A percentile compares a stretch with the other conserved stretches of the same genome.
phyloP scores from a whole-genome alignment of 2,113 vertebrate genomes.

The Rhadina sibilatrix region DNA sequence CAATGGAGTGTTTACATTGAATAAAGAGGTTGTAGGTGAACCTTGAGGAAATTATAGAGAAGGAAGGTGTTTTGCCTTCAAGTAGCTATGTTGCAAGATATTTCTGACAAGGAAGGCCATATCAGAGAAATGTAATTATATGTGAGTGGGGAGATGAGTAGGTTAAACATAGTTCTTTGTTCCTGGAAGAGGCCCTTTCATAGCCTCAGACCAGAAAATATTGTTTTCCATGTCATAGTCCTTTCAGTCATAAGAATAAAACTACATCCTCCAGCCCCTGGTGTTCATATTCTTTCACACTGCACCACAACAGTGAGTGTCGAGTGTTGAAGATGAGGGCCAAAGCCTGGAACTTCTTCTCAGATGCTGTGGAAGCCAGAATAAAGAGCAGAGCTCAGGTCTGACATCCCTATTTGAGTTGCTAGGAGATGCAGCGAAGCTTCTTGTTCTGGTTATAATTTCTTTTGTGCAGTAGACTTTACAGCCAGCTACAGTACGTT shows the following conservation, averaged over 20 bases:
- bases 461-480: neutral
- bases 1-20: neutral
- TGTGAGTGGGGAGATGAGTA: neutral
- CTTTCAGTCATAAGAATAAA: neutral
- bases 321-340: rapidly evolving
- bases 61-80: neutral
- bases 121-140: neutral
- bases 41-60: neutral
- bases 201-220: neutral
- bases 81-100: neutral
- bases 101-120: neutral
- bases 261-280: neutral
- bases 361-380: neutral
- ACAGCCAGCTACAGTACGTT: neutral
- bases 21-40: neutral
- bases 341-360: neutral
- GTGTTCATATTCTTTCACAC: neutral
- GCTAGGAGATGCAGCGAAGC: neutral
- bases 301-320: neutral
- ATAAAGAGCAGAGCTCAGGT: neutral
- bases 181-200: neutral
- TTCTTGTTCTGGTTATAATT: neutral
- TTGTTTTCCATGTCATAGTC: neutral
- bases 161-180: neutral
- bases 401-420: neutral